Base-by-base conservation (phyloP, 2,888 invertebrate species). In the Athalia cordata region DNA sequence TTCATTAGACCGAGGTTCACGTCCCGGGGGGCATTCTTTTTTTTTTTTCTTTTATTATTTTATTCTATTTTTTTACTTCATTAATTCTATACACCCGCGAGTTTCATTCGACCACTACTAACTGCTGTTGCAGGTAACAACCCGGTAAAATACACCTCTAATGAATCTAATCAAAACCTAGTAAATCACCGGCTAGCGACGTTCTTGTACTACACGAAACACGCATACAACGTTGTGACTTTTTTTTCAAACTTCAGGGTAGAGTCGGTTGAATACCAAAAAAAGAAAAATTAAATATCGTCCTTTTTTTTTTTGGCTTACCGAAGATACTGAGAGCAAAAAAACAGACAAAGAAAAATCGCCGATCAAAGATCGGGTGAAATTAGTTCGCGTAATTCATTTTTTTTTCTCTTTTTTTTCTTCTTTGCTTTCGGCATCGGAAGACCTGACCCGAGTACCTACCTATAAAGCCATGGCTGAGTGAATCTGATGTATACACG, bases 401-500 rank as follows among this genome's bases (percentile, higher is more conserved):
- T 55, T n/a, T 55, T n/a, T 55, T 55, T n/a, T 55, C 55, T 55
- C 55, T 55, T n/a, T 55, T 9, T n/a, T n/a, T 29, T 29, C 29
- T 29, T 29, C 29, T 29, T 29, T 29, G 29, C 29, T 29, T 29
- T 29, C 29, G 29, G 29, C 29, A 29, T 29, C 29, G 29, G 29
- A 29, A 29, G 29, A 29, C 29, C 29, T 29, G 29, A 29, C 29
- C 29, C 29, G 29, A 29, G 29, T 29, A 2, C 29, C 29, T 29
- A 29, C 29, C 29, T 29, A 29, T 29, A 55, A 57, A n/a, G 15
- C 47, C 72, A 43, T 55, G 57, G 7, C 59, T 72, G 11, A 45
- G 13, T 45, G 81, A 84, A 84, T 85, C 85, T 83, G 86, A 87
- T 86, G 84, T 85, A 81, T 86, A 86, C 85, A 86, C 82, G 86